These are phyloP conservation scores for Rhaphigaster nebulosa DNA, from an alignment of 2,888 invertebrate species.

Conservation along the genomic window DNA sequence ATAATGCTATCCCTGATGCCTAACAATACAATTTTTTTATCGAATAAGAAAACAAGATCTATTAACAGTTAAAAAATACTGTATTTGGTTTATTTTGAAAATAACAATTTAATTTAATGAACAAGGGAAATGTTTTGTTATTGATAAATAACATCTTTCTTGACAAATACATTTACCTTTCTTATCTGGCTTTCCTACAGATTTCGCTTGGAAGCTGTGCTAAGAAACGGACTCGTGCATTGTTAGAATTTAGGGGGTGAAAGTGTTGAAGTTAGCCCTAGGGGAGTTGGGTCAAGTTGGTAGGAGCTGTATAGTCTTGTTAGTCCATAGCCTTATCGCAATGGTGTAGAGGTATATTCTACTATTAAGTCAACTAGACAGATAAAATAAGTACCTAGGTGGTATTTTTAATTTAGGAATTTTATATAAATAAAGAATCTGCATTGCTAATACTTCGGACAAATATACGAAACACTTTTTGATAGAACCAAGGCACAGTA, in stretches of 20 bases:
- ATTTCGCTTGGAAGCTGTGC: background rate
- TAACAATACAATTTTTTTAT: too few species aligned
- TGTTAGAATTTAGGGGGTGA: background rate
- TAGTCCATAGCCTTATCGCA: background rate
- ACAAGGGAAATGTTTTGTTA: background rate
- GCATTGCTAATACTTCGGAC: too few species aligned
- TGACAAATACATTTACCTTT: background rate
- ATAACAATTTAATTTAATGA: too few species aligned
- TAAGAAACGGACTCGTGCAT: background rate
- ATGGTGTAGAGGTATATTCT: background rate
- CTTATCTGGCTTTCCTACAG: background rate
- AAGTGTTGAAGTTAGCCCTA: slow-evolving; percentile 15
- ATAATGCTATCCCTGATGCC: too few species aligned
- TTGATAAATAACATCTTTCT: background rate
- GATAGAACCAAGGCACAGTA: too few species aligned
- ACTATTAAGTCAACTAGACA: background rate
- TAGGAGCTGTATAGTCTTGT: background rate
- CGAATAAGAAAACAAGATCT: too few species aligned
- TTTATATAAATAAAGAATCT: too few species aligned
- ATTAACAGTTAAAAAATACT: too few species aligned
- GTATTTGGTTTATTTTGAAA: too few species aligned
- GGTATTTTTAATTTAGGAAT: background rate
- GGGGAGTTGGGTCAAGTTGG: background rate
- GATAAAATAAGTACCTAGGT: background rate
- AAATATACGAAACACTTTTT: too few species aligned